These are phyloP conservation scores for Catharus fuscescens DNA, from an alignment of 2,113 vertebrate genomes.

Conservation along the genomic window DNA sequence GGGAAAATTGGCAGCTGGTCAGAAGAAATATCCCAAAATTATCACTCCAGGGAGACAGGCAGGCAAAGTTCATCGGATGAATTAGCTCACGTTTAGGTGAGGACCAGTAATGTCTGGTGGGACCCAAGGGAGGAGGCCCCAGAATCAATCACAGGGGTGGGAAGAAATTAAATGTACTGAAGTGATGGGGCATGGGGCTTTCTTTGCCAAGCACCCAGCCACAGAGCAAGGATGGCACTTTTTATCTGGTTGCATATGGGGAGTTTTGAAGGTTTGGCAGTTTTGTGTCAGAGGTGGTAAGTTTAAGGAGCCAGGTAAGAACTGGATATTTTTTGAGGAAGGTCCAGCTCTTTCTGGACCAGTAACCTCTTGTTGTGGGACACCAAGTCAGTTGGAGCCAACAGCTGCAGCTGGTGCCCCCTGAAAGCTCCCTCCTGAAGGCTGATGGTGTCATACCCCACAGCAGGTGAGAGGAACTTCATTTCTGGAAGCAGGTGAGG, in stretches of 20 bases:
- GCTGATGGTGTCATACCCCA: neutral
- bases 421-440: neutral
- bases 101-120: rapidly evolving
- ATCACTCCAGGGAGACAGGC: neutral
- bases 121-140: neutral
- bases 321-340: neutral
- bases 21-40: neutral
- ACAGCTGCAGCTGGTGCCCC: neutral
- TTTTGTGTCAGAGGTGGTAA: neutral
- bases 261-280: neutral
- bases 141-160: neutral
- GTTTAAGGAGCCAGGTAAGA: neutral
- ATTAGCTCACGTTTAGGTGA: neutral
- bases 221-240: neutral
- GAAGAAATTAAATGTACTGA: neutral
- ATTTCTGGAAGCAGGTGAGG: neutral
- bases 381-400: neutral
- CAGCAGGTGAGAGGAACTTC: neutral
- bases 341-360: neutral
- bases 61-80: neutral
- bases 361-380: neutral
- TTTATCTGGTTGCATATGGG: neutral
- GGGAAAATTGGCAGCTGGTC: neutral
- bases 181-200: neutral
- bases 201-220: neutral